phyloP scores from a whole-genome alignment of 1,140 invertebrate species.

The Potamilus streckersoni region DNA sequence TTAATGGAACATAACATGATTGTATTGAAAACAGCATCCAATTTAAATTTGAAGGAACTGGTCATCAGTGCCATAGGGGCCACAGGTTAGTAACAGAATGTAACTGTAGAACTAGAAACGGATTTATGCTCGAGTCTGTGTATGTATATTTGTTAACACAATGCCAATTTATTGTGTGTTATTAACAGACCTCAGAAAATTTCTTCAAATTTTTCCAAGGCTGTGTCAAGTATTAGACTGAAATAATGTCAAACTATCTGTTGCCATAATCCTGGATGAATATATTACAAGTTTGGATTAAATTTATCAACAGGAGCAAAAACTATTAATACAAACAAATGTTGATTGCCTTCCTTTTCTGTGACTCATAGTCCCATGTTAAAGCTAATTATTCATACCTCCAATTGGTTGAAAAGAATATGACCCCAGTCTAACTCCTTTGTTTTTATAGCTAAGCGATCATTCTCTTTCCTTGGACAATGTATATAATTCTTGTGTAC shows the following conservation, averaged over 20 bases:
- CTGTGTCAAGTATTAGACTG: too few species aligned
- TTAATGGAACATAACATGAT: constrained; percentile 80
- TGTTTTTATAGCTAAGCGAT: too few species aligned
- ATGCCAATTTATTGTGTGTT: neutral
- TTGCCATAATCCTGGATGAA: neutral
- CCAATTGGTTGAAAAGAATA: too few species aligned
- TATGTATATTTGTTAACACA: neutral
- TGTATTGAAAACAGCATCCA: constrained; percentile 71
- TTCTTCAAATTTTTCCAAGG: neutral
- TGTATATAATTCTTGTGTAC: too few species aligned
- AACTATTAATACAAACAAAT: too few species aligned
- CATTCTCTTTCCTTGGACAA: too few species aligned
- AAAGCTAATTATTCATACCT: too few species aligned
- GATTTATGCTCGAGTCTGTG: neutral
- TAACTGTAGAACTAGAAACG: neutral
- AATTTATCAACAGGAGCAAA: too few species aligned
- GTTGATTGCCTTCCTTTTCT: too few species aligned
- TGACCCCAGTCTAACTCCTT: too few species aligned
- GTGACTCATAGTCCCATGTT: too few species aligned
- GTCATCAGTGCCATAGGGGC: constrained; percentile 79
- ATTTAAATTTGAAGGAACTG: constrained; percentile 75
- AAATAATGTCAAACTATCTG: neutral
- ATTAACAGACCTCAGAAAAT: neutral
- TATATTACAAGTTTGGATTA: neutral
- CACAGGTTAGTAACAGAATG: constrained; percentile 65